Evolutionary conservation across 2,797 vertebrate genomes (phyloP), one percentile per base, ranked within the genome.

Genomic region (Chelon auratus): DNA sequence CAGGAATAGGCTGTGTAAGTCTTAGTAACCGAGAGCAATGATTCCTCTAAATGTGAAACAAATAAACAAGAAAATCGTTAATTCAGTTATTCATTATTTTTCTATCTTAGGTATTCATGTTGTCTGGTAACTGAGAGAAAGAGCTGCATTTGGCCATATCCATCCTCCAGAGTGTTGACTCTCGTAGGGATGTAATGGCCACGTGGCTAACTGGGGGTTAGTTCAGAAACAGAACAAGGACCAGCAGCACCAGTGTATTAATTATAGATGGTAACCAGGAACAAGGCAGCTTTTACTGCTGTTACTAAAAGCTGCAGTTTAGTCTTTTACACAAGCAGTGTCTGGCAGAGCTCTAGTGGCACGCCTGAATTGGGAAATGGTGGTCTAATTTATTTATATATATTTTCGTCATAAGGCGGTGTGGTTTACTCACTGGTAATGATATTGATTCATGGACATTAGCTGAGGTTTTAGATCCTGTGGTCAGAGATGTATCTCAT

Each of bases 261-360:
- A 92, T 88, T 88, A 92, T 92, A 77, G 42, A 93, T 90, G 82
- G 62, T 86, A 70, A 88, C 88, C 74, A 78, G 80, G 72, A 86
- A 71, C 74, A 62, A 61, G 75, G 70, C 72, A 51, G 72, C 80
- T 84, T 72, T 73, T 83, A 58, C 82, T 73, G 71, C 81, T 81
- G 60, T 79, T 87, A 75, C 86, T 87, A 85, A 89, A 90, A 88
- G 87, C 87, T 77, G 26, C 77, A 78, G 73, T 91, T 89, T 81
- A 85, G 81, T 78, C 62, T 69, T 79, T 86, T 67, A 75, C 79
- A 82, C 72, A 59, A 33, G n/a, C 48, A 66, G 55, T 68, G 68
- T 45, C 57, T 58, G 24, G 13, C 50, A 14, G 61, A 78, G 62
- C 36, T 53, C 36, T 26, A 50, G 45, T 66, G 61, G 53, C 30